Evolutionary conservation across 92 coral and sea anemone species (phyloP), one percentile per base, ranked within the genome.

Genomic region (Heteractis magnifica): DNA sequence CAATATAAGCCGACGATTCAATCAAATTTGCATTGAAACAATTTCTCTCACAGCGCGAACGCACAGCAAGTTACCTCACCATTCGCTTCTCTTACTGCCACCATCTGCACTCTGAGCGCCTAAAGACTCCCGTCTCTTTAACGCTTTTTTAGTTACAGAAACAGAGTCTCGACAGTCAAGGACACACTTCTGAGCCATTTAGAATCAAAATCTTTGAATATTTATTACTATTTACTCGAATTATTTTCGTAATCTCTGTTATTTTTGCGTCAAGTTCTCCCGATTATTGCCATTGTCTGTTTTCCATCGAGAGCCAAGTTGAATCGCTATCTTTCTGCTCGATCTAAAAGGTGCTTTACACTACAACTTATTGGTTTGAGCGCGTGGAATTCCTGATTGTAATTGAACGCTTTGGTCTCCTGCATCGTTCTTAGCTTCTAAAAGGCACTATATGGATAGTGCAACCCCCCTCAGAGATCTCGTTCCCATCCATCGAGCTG

Each of bases 21-120:
- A 94, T 92, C 86, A 94, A 91, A 94, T 87, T 91, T 94, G 95
- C 89, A 94, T 94, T 92, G 90, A 92, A 83, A 89, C 90, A 92
- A 94, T 92, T 92, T 94, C 86, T 52, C 79, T 87, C 98, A 82
- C 95, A 89, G 98, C 90, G 82, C 58, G 88, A 16, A 5, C 3
- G 34, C 88, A 65, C 88, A 85, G 88, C 88, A 71, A 52, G 78
- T 51, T 81, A 51, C 51, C 85, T 20, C 85, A 7, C 13, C 74
- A 48, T 15, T 74, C 62, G 71, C 64, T 78, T 81, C 68, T 4
- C 73, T 50, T 62, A 8, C 21, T 14, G 51, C 77, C n/a, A 51
- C 62, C 84, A 81, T 81, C 84, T 81, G 84, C 84, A 81, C 50
- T 65, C 18, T 9, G 20, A 70, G 77, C 19, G 62, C 60, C 73